These are phyloP conservation scores for Exephanes ischioxanthus DNA, from an alignment of 2,888 invertebrate species.

Conservation along the genomic window DNA sequence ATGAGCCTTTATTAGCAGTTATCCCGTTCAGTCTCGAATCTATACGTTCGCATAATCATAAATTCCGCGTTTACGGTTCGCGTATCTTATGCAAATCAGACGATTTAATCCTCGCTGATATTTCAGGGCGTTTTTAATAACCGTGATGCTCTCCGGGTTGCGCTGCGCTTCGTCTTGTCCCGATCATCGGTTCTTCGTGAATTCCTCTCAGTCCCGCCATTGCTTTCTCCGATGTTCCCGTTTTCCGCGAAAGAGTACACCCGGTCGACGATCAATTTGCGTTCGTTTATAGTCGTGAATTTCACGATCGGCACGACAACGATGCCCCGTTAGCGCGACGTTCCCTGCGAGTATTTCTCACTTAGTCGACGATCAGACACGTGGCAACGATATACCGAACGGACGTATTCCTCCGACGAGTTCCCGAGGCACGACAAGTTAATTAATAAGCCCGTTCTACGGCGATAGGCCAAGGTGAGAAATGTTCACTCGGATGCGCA, in stretches of 20 bases:
- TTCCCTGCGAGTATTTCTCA: constrained; percentile 32
- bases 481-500: background rate
- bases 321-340: constrained; percentile 30
- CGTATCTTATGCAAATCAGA: constrained; percentile 84
- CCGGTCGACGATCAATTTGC: constrained; percentile 72
- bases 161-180: constrained; percentile 42
- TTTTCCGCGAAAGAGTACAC: constrained; percentile 64
- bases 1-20: constrained; percentile 84
- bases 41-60: constrained; percentile 84
- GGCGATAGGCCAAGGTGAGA: background rate
- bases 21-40: constrained; percentile 83
- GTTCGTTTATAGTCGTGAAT: constrained; percentile 69
- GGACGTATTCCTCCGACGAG: background rate
- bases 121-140: constrained; percentile 83
- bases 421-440: background rate
- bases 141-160: constrained; percentile 63
- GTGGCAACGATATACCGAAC: constrained; percentile 1
- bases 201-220: constrained; percentile 42
- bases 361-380: constrained; percentile 12
- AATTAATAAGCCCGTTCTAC: background rate
- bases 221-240: constrained; percentile 32
- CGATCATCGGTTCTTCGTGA: constrained; percentile 61
- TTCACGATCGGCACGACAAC: constrained; percentile 54
- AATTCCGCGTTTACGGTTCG: constrained; percentile 83
- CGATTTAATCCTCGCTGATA: constrained; percentile 82